Evolutionary conservation across 2,797 vertebrate species (phyloP), one percentile per base, ranked within the genome.

Genomic region (Mycteria americana): DNA sequence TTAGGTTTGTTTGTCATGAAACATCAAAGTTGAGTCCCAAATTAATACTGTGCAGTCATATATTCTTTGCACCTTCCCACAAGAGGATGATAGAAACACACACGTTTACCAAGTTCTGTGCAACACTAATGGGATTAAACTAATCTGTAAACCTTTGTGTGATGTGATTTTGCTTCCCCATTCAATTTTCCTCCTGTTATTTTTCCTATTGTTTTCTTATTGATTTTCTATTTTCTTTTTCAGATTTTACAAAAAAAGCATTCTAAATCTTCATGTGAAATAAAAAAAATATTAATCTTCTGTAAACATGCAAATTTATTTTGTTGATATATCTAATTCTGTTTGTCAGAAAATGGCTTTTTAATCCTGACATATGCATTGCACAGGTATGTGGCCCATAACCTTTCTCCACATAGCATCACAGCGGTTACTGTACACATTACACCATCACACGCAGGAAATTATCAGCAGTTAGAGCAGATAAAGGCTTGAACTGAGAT

Each of bases 21-120:
- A 93, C 95, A 97, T 97, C 95, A 96, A 96, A 97, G 96, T 84
- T 88, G 87, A 94, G 69, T 91, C 87, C 82, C 75, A 79, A 93
- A 93, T 96, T 83, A 96, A 89, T 85, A n/a, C 57, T 0, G 17
- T 86, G 73, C 56, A 45, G 39, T 73, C 17, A 8, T 53, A 43
- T 57, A 43, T n/a, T 89, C 75, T 37, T 74, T 95, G 85, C 15
- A 90, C 79, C 89, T 88, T 95, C 93, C 91, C 92, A 86, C 78
- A 89, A 51, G 28, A 85, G 75, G 68, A 92, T 6, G 7, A 86
- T 0, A 89, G 85, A 91, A 92, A 75, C 68, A 78, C 78, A 39
- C 51, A 48, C 1, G 24, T 31, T 37, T 62, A 91, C 65, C 35
- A 43, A 69, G 31, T 22, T 95, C 73, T 67, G 48, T 51, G 63